phyloP scores from a whole-genome alignment of 2,888 invertebrate species.

The Muscina levida region DNA sequence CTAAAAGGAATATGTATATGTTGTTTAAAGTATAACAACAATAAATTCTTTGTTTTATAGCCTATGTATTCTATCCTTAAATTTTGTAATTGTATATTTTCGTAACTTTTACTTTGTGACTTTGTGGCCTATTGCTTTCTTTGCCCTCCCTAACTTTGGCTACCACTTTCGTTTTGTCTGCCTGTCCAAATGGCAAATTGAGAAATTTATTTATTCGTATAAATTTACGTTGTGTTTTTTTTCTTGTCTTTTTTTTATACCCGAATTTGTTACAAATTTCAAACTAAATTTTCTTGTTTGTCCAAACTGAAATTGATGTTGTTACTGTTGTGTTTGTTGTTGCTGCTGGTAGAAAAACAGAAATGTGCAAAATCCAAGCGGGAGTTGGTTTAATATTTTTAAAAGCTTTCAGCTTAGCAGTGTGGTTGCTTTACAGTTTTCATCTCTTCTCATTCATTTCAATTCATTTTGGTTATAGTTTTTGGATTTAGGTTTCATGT shows the following conservation, averaged over 20 bases:
- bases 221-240: slow-evolving; percentile 14
- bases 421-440: slow-evolving; percentile 24
- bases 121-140: too few species aligned
- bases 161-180: neutral
- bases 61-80: too few species aligned
- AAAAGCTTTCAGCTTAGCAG: slow-evolving; percentile 59
- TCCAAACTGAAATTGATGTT: neutral
- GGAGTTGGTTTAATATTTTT: slow-evolving; percentile 61
- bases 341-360: neutral
- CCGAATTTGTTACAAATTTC: slow-evolving; percentile 27
- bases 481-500: neutral
- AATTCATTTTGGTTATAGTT: neutral
- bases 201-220: slow-evolving; percentile 16
- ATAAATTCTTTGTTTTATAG: too few species aligned
- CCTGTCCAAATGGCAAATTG: slow-evolving; percentile 17
- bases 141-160: neutral
- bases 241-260: neutral
- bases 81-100: too few species aligned
- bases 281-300: slow-evolving; percentile 25
- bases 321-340: neutral
- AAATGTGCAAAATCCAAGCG: slow-evolving; percentile 41
- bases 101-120: too few species aligned
- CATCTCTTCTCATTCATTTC: neutral
- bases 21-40: too few species aligned
- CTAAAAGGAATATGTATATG: too few species aligned